Evolutionary conservation across 2,888 invertebrate species (phyloP).

Genomic region (Lycocerus yunnanus): DNA sequence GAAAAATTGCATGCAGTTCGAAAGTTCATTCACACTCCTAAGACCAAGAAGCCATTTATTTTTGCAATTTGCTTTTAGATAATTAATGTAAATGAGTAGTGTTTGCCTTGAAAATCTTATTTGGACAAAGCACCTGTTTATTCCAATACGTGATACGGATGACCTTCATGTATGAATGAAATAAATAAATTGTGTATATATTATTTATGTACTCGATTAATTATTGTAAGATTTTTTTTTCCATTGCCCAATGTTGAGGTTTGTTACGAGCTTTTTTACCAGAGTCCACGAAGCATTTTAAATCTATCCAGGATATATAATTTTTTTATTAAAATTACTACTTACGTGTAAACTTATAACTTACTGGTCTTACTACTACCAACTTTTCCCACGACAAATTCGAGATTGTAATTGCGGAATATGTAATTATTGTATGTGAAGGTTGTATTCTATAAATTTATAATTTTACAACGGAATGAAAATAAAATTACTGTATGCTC

Average conservation of each 20-base stretch:
- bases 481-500: not conserved
- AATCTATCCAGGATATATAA: not conserved
- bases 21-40: not conserved
- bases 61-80: not conserved
- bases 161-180: slow-evolving; percentile 1
- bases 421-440: slow-evolving; percentile 8
- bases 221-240: not conserved
- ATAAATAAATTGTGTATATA: not conserved
- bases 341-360: not conserved
- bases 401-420: slow-evolving; percentile 10
- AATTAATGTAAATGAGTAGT: not conserved
- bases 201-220: not conserved
- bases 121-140: slow-evolving; percentile 13
- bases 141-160: not conserved
- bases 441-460: not conserved
- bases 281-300: not conserved
- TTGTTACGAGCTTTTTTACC: not conserved
- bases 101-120: slow-evolving; percentile 8
- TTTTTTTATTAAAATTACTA: not conserved
- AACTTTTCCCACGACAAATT: slow-evolving; percentile 14
- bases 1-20: not conserved
- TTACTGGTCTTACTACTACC: not conserved
- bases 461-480: not conserved
- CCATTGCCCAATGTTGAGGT: not conserved
- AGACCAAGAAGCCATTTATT: not conserved